Conservation (phyloP, 2,888 invertebrate species). For the Diogma glabrata region DNA sequence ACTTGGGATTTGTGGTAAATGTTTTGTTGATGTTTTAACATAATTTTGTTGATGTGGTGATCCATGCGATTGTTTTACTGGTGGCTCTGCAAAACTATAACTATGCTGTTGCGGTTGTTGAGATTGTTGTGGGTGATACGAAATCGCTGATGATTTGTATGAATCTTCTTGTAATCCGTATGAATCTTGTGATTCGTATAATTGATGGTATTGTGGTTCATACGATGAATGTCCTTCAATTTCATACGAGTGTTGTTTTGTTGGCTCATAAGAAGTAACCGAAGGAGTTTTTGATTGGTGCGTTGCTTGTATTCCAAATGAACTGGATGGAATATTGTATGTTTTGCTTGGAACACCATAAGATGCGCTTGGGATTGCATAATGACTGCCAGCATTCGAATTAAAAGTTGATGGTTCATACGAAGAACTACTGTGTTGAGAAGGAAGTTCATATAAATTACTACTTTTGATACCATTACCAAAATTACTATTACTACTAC, state of each 20-base stretch:
- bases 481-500: slow-evolving; percentile 3
- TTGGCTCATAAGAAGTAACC: slow-evolving; percentile 7
- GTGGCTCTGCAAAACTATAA: slow-evolving; percentile 24
- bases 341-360: slow-evolving; percentile 1
- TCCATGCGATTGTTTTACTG: slow-evolving; percentile 20
- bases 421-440: neutral
- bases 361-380: slow-evolving; percentile 16
- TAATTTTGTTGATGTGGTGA: slow-evolving; percentile 16
- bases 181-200: neutral
- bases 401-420: neutral
- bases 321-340: slow-evolving; percentile 2
- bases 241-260: slow-evolving; percentile 6
- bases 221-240: slow-evolving; percentile 7
- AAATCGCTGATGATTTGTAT: slow-evolving; percentile 19
- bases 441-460: slow-evolving; percentile 1
- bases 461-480: too few relatives aligned
- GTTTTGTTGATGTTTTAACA: slow-evolving; percentile 24
- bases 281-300: too few relatives aligned
- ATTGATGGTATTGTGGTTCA: neutral
- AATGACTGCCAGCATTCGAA: neutral
- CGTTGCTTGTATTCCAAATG: too few relatives aligned
- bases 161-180: neutral
- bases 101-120: slow-evolving; percentile 8
- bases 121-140: slow-evolving; percentile 13
- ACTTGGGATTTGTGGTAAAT: slow-evolving; percentile 28